Conservation (phyloP, 2,888 invertebrate genomes). For the Agrypnus murinus region DNA sequence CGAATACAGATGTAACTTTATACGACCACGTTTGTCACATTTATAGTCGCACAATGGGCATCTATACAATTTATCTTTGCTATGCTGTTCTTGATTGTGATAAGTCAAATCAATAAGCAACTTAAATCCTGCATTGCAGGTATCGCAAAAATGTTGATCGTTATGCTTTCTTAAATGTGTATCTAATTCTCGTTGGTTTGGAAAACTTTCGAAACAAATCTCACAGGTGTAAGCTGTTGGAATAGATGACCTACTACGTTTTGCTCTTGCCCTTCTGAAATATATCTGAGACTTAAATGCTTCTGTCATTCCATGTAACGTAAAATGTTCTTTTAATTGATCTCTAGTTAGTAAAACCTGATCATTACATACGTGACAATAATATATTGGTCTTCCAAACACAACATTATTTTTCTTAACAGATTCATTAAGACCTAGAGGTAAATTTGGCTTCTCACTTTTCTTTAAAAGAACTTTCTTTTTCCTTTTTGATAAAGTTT, state of each 20-base stretch:
- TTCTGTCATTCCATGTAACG: background rate
- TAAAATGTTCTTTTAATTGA: background rate
- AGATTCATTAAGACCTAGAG: too few relatives aligned
- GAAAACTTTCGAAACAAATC: conserved; percentile 29
- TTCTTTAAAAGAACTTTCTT: too few relatives aligned
- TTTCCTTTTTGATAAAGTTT: too few relatives aligned
- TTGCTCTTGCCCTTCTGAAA: conserved; percentile 3
- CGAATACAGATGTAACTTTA: conserved; percentile 7
- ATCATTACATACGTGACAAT: conserved; percentile 13
- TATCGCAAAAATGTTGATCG: conserved; percentile 20
- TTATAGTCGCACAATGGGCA: conserved; percentile 39
- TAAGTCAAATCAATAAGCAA: conserved; percentile 5
- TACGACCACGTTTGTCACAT: background rate
- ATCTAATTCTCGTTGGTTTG: background rate
- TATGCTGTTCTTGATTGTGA: conserved; percentile 17
- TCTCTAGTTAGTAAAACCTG: background rate
- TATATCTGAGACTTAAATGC: background rate
- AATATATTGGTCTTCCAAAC: conserved; percentile 3
- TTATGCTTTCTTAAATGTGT: conserved; percentile 26
- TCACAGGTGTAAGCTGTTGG: conserved; percentile 35
- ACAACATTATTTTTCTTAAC: too few relatives aligned
- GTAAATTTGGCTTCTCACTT: too few relatives aligned
- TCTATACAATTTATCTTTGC: background rate
- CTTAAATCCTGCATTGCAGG: conserved; percentile 12
- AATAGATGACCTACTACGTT: background rate